phyloP scores from a whole-genome alignment of 2,888 invertebrate genomes.

The Nomada goodeniana region DNA sequence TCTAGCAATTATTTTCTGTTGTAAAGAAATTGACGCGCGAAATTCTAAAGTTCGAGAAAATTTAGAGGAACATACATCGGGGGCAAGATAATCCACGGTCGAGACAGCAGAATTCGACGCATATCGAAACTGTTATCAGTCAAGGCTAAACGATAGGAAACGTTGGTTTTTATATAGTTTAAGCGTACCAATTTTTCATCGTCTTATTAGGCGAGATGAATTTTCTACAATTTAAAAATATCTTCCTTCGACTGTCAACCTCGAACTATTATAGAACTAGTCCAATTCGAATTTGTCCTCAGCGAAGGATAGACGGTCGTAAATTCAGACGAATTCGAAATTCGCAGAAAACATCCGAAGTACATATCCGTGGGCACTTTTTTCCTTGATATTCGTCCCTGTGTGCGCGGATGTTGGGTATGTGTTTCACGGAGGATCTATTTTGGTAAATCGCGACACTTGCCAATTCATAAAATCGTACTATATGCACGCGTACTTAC shows the following conservation, averaged over 20 bases:
- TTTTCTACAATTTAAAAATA: conserved; percentile 12
- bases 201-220: too few species aligned
- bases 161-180: conserved; percentile 37
- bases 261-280: conserved; percentile 22
- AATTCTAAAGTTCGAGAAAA: background rate
- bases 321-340: conserved; percentile 5
- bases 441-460: background rate
- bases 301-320: conserved; percentile 15
- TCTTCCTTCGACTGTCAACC: background rate
- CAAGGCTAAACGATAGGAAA: conserved; percentile 63
- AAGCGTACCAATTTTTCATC: background rate
- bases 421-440: background rate
- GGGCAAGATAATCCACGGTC: conserved; percentile 29
- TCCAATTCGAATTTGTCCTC: conserved; percentile 17
- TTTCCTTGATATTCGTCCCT: background rate
- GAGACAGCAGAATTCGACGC: conserved; percentile 36
- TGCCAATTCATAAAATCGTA: too few species aligned
- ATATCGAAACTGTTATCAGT: conserved; percentile 57
- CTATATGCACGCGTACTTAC: too few species aligned
- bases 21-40: background rate
- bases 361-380: background rate
- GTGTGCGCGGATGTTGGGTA: background rate
- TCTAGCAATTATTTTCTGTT: too few species aligned
- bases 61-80: background rate
- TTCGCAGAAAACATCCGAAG: conserved; percentile 13